These are phyloP conservation scores for Pyrgus malvae DNA, from an alignment of 2,888 invertebrate species.

Conservation along the genomic window DNA sequence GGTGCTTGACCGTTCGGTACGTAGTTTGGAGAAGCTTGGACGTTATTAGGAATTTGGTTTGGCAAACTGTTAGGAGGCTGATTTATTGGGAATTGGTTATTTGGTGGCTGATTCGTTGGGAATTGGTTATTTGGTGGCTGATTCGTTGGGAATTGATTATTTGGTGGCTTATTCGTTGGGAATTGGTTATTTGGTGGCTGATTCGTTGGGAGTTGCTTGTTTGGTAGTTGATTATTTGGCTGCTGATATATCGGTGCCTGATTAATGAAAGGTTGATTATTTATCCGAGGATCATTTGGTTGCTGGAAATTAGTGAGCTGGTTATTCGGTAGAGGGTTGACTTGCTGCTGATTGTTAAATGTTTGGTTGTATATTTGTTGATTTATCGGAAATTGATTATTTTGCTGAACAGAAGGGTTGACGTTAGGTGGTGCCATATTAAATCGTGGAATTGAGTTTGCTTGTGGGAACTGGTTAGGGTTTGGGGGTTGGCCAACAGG, in stretches of 20 bases:
- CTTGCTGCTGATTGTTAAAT: not conserved
- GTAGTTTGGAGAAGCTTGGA: not conserved
- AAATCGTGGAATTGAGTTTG: slow-evolving; percentile 1
- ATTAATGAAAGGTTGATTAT: slow-evolving; percentile 2
- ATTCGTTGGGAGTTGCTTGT: not conserved
- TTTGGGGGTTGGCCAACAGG: slow-evolving; percentile 10
- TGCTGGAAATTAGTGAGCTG: not conserved
- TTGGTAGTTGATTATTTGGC: not conserved
- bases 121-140: not conserved
- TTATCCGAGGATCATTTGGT: too few relatives aligned
- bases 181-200: not conserved
- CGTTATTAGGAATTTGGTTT: slow-evolving; percentile 1
- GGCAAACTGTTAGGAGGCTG: not conserved
- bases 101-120: slow-evolving; percentile 1
- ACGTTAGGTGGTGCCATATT: not conserved
- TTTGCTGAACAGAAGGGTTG: not conserved
- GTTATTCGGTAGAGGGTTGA: not conserved
- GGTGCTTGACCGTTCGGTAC: not conserved
- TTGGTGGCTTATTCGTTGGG: not conserved
- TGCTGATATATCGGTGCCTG: not conserved
- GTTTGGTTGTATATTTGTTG: not conserved
- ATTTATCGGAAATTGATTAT: not conserved
- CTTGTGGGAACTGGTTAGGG: slow-evolving; percentile 10
- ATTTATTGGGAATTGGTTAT: not conserved
- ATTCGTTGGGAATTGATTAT: not conserved